Base-by-base conservation (phyloP, 2,797 vertebrate species). In the Rhinogobio ventralis region DNA sequence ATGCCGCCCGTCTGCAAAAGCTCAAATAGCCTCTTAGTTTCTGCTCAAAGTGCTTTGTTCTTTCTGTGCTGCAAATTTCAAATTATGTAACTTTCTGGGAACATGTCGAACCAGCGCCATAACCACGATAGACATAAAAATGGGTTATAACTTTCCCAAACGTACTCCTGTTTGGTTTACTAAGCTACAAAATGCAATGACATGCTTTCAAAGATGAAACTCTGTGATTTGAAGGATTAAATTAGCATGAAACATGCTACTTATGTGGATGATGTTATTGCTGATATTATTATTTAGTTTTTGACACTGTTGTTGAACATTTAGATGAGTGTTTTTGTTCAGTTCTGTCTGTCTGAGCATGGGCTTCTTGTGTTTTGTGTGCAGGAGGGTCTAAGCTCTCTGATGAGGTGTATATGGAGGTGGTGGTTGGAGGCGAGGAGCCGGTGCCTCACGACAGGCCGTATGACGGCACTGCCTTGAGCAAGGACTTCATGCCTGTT, bases 401-500 rank as follows among this genome's bases (percentile, higher is more conserved):
- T 60, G 97, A 97, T 90, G 96, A 97, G 92, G 97, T 98, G 87
- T 98, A 97, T 93, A 97, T 98, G 96, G 97, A 97, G 90, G 96
- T 97, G 91, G 97, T 98, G 87, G 96, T 97, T 88, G 96, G 96
- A 87, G 97, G 97, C 64, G 97, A 97, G 85, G 97, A 98, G 90
- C 96, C 95, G 23, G 96, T 94, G 0, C 92, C 94, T 75, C 97
- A 97, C 2, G 96, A 97, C 66, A 94, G 96, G 86, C 95, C 96
- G 86, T 96, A 96, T 67, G 96, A 97, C 88, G 96, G 97, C 92
- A 94, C 90, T 9, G 96, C 97, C 90, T 95, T 98, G 88, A 95
- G 91, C 92, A 98, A 98, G 95, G 97, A 97, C 81, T 97, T 97
- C 92, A 97, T 97, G 96, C 96, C 97, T 10, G 97, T 98, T 82